Percentiles rank a stretch among this genome's conserved stretches.
Evolutionary conservation across 2,113 vertebrate genomes (phyloP).

Genomic region (Ranitomeya variabilis): DNA sequence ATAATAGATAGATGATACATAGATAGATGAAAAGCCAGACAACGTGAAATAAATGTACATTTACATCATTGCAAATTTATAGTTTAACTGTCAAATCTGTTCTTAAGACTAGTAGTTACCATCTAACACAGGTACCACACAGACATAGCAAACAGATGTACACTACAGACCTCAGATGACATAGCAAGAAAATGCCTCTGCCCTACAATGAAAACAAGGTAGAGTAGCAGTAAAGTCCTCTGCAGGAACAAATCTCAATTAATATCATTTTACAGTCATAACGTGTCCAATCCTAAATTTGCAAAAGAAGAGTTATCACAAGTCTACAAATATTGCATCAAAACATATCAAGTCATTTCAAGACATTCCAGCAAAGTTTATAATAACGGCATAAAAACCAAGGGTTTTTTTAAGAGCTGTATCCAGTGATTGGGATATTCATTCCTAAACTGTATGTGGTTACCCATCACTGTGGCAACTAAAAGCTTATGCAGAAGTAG

Average conservation of each 20-base stretch:
- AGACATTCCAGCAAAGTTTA: not conserved
- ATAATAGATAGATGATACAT: too few species aligned
- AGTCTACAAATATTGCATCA: not conserved
- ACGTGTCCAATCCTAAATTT: not conserved
- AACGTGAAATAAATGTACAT: too few species aligned
- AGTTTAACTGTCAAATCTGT: not conserved
- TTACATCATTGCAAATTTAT: not conserved
- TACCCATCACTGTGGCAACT: not conserved
- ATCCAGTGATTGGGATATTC: not conserved
- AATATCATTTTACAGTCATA: not conserved
- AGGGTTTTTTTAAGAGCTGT: not conserved
- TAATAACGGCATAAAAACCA: not conserved
- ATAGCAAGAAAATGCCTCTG: constrained; percentile 7
- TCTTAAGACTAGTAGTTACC: not conserved
- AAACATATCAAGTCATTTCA: not conserved
- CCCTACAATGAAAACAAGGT: not conserved
- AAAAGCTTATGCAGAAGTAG: not conserved
- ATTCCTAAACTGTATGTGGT: not conserved
- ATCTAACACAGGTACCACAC: not conserved
- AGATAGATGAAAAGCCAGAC: too few species aligned
- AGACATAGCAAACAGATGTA: not conserved
- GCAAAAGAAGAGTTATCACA: not conserved
- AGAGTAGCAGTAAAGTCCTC: not conserved
- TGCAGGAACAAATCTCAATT: not conserved
- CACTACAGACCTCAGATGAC: not conserved